Conservation (phyloP, 2,113 vertebrate genomes). For the Lynx canadensis region DNA sequence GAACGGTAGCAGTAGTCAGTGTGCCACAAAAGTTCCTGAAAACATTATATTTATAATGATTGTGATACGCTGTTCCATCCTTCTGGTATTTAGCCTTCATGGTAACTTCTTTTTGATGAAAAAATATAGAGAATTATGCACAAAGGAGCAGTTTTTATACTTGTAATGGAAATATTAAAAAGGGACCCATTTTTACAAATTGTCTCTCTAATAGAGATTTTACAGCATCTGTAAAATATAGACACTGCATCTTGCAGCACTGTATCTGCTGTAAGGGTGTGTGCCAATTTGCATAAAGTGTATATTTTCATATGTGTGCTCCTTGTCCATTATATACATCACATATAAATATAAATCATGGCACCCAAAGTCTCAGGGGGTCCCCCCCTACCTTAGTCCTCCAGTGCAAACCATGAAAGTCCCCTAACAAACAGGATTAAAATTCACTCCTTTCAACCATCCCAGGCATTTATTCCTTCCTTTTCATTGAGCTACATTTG, state of each 20-base stretch:
- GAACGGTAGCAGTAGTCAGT: constrained; percentile 64
- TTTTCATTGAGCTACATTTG: constrained; percentile 95
- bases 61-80: constrained; percentile 81
- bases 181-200: constrained; percentile 75
- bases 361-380: constrained; percentile 77
- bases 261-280: constrained; percentile 34
- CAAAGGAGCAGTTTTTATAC: constrained; percentile 75
- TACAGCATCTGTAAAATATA: constrained; percentile 71
- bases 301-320: constrained; percentile 64
- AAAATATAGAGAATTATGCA: constrained; percentile 82
- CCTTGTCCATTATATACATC: constrained; percentile 66
- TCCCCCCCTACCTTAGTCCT: constrained; percentile 73
- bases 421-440: constrained; percentile 90
- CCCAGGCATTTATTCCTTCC: constrained; percentile 92
- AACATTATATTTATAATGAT: constrained; percentile 80
- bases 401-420: constrained; percentile 84
- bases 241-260: not conserved
- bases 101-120: constrained; percentile 82
- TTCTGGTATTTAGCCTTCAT: constrained; percentile 76
- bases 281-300: constrained; percentile 63
- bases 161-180: constrained; percentile 79
- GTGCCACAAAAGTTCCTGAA: constrained; percentile 73
- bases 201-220: constrained; percentile 75
- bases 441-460: constrained; percentile 89
- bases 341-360: constrained; percentile 79